Conservation (phyloP, 2,888 invertebrate genomes). For the Exocentrus adspersus region DNA sequence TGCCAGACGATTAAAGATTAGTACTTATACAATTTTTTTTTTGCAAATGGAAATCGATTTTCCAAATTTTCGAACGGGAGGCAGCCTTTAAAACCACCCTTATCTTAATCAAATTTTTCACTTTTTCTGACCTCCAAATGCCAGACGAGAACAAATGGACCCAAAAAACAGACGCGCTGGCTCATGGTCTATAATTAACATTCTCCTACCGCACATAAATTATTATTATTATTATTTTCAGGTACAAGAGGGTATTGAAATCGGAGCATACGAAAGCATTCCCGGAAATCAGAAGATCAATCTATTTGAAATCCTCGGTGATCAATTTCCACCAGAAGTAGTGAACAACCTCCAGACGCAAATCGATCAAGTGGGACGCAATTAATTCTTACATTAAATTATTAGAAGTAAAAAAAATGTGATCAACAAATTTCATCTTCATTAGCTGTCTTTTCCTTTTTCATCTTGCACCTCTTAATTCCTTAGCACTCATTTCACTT, state of each 20-base stretch:
- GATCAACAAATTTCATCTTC: constrained; percentile 24
- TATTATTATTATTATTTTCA: too few species aligned
- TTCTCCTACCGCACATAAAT: too few species aligned
- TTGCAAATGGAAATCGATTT: too few species aligned
- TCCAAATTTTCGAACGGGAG: too few species aligned
- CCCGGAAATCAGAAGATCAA: constrained; percentile 87
- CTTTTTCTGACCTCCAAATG: too few species aligned
- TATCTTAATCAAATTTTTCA: too few species aligned
- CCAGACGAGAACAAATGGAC: too few species aligned
- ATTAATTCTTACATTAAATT: constrained; percentile 58
- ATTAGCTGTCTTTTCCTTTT: constrained; percentile 6
- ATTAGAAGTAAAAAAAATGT: constrained; percentile 19
- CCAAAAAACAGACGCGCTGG: too few species aligned
- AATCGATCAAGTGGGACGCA: constrained; percentile 83
- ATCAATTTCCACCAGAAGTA: constrained; percentile 87
- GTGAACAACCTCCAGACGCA: constrained; percentile 88
- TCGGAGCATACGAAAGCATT: constrained; percentile 87
- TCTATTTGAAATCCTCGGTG: constrained; percentile 84
- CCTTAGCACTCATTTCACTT: constrained; percentile 2
- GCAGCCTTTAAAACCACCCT: too few species aligned
- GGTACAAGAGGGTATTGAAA: constrained; percentile 87
- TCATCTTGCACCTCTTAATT: not conserved
- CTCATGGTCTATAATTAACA: too few species aligned
- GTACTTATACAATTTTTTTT: too few species aligned
- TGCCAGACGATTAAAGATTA: too few species aligned